Evolutionary conservation across 2,113 vertebrate genomes (phyloP).

Genomic region (Puntigrus tetrazona): DNA sequence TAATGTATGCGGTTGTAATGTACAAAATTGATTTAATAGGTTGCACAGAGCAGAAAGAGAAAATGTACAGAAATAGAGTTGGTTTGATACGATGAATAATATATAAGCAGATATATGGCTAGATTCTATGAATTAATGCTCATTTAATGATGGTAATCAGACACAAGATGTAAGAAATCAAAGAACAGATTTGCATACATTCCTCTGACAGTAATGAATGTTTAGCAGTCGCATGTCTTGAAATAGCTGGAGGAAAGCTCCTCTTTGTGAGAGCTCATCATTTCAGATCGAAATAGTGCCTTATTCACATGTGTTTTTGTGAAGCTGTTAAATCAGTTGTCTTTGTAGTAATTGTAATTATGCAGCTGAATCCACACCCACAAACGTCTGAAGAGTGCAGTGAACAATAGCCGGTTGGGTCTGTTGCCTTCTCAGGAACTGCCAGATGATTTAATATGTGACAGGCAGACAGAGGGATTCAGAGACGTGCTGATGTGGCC

Average conservation of each 20-base stretch:
- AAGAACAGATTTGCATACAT: conserved; percentile 36
- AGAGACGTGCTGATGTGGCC: conserved; percentile 48
- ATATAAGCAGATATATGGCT: background rate
- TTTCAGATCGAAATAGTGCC: background rate
- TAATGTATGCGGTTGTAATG: background rate
- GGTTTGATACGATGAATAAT: background rate
- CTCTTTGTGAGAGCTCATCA: background rate
- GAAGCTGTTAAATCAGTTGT: conserved; percentile 53
- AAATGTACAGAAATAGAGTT: background rate
- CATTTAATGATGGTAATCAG: conserved; percentile 18
- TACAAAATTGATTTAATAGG: background rate
- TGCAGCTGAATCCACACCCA: conserved; percentile 32
- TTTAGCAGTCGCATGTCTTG: conserved; percentile 39
- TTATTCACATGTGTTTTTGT: background rate
- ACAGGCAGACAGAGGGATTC: conserved; percentile 35
- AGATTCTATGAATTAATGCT: background rate
- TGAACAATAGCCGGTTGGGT: conserved; percentile 41
- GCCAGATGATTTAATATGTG: conserved; percentile 39
- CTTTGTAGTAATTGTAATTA: conserved; percentile 57
- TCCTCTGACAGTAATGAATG: conserved; percentile 64
- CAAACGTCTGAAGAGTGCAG: conserved; percentile 27
- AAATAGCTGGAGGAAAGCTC: background rate
- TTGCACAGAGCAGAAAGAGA: background rate
- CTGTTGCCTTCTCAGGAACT: conserved; percentile 33
- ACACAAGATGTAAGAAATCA: conserved; percentile 37